Evolutionary conservation across 2,888 invertebrate species (phyloP).

Genomic region (Nomada ruficornis): DNA sequence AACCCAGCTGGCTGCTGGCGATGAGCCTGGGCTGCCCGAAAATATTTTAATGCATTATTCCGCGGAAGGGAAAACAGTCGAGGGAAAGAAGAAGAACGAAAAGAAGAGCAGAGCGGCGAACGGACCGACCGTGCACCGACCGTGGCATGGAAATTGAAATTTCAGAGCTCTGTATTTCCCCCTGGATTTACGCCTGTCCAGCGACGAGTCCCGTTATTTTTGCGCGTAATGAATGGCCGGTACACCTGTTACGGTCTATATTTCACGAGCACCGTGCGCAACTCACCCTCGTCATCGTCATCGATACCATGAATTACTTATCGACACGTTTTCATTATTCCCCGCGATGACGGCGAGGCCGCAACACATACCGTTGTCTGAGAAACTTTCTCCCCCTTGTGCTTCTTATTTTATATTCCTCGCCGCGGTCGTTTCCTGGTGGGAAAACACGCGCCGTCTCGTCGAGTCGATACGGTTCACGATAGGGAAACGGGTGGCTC

Average conservation of each 20-base stretch:
- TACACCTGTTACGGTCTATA: slow-evolving; percentile 58
- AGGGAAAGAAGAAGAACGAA: neutral
- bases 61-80: slow-evolving; percentile 21
- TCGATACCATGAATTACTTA: slow-evolving; percentile 70
- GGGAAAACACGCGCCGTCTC: slow-evolving; percentile 19
- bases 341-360: slow-evolving; percentile 23
- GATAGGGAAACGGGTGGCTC: neutral
- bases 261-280: slow-evolving; percentile 64
- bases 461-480: slow-evolving; percentile 6
- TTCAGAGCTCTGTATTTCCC: slow-evolving; percentile 32
- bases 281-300: slow-evolving; percentile 68
- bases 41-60: slow-evolving; percentile 36
- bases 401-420: slow-evolving; percentile 42
- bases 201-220: slow-evolving; percentile 46
- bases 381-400: slow-evolving; percentile 26
- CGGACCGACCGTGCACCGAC: neutral
- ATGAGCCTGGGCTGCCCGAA: neutral
- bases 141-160: slow-evolving; percentile 33
- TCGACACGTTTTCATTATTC: slow-evolving; percentile 64
- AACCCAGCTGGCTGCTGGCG: neutral
- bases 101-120: neutral
- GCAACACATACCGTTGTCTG: slow-evolving; percentile 29
- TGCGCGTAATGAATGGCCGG: slow-evolving; percentile 66
- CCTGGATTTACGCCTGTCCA: slow-evolving; percentile 20
- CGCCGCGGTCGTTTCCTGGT: slow-evolving; percentile 1